Percentiles rank a stretch among this genome's conserved stretches.
Conservation (phyloP, 2,797 vertebrate species). For the Pipistrellus nathusii region DNA sequence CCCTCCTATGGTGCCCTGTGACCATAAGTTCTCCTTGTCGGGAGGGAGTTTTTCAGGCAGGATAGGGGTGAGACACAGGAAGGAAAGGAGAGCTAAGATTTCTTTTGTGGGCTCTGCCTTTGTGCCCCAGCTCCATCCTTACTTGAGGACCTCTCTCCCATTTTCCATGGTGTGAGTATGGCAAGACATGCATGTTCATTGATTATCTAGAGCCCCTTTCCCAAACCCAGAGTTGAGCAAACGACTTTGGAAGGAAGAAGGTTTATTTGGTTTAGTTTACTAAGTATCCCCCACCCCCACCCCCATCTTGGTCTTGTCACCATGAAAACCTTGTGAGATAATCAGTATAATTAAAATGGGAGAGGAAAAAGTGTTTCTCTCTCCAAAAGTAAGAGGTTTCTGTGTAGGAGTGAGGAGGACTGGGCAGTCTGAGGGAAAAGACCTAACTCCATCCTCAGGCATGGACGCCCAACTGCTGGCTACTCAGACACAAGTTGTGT, state of each 20-base stretch:
- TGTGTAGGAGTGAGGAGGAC: background rate
- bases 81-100: background rate
- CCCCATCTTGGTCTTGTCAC: slow-evolving; percentile 59
- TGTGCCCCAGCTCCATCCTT: background rate
- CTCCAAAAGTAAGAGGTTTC: background rate
- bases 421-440: background rate
- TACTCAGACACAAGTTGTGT: background rate
- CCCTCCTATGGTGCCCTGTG: background rate
- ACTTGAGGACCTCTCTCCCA: background rate
- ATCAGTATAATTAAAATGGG: slow-evolving; percentile 45
- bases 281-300: slow-evolving; percentile 55
- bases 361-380: background rate
- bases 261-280: slow-evolving; percentile 59
- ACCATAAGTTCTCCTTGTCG: background rate
- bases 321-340: slow-evolving; percentile 76
- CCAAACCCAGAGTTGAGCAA: background rate
- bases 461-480: background rate
- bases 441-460: no score
- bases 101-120: background rate
- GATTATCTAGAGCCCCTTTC: background rate
- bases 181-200: background rate
- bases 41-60: background rate
- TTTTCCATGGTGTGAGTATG: background rate
- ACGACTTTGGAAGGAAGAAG: background rate
- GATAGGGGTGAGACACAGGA: background rate